phyloP scores from a whole-genome alignment of 2,797 vertebrate genomes.

The Hippocampus kuda region DNA sequence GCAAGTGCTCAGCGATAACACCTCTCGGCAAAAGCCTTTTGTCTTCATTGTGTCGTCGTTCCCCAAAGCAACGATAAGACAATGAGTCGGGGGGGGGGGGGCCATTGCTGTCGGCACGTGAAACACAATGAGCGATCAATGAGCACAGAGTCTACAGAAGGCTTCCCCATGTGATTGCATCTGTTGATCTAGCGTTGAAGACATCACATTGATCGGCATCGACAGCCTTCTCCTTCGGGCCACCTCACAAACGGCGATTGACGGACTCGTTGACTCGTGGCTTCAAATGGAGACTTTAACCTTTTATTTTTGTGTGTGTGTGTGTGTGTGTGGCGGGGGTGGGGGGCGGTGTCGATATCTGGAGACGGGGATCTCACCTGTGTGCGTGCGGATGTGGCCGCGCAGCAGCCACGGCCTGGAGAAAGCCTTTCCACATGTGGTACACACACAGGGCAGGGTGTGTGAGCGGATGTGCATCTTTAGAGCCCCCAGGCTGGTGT shows the following conservation, averaged over 20 bases:
- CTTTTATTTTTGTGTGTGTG: neutral
- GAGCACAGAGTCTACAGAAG: conserved; percentile 13
- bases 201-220: conserved; percentile 39
- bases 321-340: too few species aligned
- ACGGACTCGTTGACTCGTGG: conserved; percentile 19
- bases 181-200: conserved; percentile 35
- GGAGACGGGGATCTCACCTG: conserved; percentile 64
- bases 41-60: conserved; percentile 30
- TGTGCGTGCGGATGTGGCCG: conserved; percentile 94
- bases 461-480: conserved; percentile 99
- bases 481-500: conserved; percentile 89
- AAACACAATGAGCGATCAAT: conserved; percentile 64
- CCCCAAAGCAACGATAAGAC: conserved; percentile 50
- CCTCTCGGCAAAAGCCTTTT: conserved; percentile 39
- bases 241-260: neutral
- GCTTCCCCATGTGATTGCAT: neutral
- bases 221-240: conserved; percentile 13
- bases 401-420: conserved; percentile 92
- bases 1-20: conserved; percentile 46
- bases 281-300: conserved; percentile 13
- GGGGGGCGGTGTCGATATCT: neutral
- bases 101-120: conserved; percentile 51
- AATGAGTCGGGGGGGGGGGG: conserved; percentile 38
- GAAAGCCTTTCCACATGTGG: conserved; percentile 94
- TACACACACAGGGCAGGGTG: conserved; percentile 91